phyloP scores from a whole-genome alignment of 2,888 invertebrate species.

The Bellardia bayeri region DNA sequence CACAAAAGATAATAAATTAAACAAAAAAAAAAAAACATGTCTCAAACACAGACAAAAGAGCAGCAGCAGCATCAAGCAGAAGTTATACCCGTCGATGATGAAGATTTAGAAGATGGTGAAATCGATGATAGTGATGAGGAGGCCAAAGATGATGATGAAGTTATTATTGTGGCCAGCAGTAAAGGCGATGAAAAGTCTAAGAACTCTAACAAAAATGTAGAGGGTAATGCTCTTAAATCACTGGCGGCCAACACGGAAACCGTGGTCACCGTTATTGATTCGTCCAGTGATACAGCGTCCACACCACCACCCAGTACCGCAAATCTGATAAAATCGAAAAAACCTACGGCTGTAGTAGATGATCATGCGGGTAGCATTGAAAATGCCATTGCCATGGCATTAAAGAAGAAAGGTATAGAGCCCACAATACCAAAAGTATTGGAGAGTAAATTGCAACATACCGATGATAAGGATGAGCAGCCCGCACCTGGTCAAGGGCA shows the following conservation, averaged over 20 bases:
- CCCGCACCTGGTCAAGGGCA: slow-evolving; percentile 69
- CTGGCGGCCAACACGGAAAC: slow-evolving; percentile 16
- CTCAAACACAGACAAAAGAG: slow-evolving; percentile 52
- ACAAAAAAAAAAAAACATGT: slow-evolving; percentile 53
- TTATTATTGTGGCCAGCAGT: slow-evolving; percentile 29
- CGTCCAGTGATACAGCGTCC: slow-evolving; percentile 46
- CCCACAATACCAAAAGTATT: slow-evolving; percentile 80
- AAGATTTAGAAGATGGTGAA: slow-evolving; percentile 94
- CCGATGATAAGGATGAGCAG: slow-evolving; percentile 84
- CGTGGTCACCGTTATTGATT: slow-evolving; percentile 46
- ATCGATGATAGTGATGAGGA: slow-evolving; percentile 88
- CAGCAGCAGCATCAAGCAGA: slow-evolving; percentile 11
- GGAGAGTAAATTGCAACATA: slow-evolving; percentile 85
- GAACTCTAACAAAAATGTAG: slow-evolving; percentile 5
- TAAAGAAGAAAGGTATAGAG: slow-evolving; percentile 88
- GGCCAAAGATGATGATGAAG: slow-evolving; percentile 56
- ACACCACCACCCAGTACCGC: slow-evolving; percentile 50
- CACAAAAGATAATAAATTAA: slow-evolving; percentile 22
- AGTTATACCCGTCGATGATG: slow-evolving; percentile 75
- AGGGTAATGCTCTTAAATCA: slow-evolving; percentile 32
- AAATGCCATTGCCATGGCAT: slow-evolving; percentile 90
- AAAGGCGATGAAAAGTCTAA: slow-evolving; percentile 16
- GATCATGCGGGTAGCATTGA: slow-evolving; percentile 92
- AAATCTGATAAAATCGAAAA: slow-evolving; percentile 83
- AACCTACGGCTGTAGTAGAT: slow-evolving; percentile 86